These are phyloP conservation scores for Astropecten irregularis DNA, from an alignment of 53 echinoderm and acorn worm genomes.

Conservation along the genomic window DNA sequence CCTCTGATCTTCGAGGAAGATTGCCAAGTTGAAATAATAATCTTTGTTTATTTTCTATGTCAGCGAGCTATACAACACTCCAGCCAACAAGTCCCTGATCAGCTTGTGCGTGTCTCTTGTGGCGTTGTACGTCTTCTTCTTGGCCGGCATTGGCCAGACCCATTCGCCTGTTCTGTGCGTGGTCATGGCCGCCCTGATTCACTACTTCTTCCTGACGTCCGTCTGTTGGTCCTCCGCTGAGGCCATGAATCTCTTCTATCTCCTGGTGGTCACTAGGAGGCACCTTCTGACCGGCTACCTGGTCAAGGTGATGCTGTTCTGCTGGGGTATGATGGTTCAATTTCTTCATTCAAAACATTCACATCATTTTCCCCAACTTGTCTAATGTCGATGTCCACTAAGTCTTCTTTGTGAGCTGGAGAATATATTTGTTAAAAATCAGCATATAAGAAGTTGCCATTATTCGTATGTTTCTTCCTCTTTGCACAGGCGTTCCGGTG, in stretches of 20 bases:
- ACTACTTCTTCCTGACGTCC: conserved; percentile 78
- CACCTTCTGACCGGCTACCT: not conserved
- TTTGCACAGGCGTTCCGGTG: conserved; percentile 44
- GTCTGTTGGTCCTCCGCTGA: conserved; percentile 80
- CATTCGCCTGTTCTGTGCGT: conserved; percentile 27
- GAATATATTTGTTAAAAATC: too few relatives aligned
- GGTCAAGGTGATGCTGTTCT: conserved; percentile 4
- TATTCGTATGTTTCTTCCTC: too few relatives aligned
- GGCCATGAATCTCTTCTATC: conserved; percentile 74
- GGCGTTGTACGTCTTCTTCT: conserved; percentile 66
- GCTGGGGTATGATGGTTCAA: conserved; percentile 25
- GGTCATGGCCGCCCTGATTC: conserved; percentile 61
- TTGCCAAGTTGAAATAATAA: not conserved
- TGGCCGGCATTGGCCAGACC: conserved; percentile 77
- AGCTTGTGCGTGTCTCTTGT: conserved; percentile 73
- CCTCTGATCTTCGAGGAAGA: too few relatives aligned
- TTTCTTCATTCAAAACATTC: too few relatives aligned
- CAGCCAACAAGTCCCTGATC: conserved; percentile 64
- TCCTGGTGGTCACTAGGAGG: conserved; percentile 39
- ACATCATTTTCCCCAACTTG: too few relatives aligned
- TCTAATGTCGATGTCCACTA: too few relatives aligned
- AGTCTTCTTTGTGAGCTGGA: too few relatives aligned
- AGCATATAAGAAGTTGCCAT: too few relatives aligned
- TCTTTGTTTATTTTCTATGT: not conserved
- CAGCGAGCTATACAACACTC: not conserved